A percentile compares a stretch with the other conserved stretches of the same genome.
phyloP scores from a whole-genome alignment of 2,113 vertebrate genomes.

The Pollimyrus isidori region DNA sequence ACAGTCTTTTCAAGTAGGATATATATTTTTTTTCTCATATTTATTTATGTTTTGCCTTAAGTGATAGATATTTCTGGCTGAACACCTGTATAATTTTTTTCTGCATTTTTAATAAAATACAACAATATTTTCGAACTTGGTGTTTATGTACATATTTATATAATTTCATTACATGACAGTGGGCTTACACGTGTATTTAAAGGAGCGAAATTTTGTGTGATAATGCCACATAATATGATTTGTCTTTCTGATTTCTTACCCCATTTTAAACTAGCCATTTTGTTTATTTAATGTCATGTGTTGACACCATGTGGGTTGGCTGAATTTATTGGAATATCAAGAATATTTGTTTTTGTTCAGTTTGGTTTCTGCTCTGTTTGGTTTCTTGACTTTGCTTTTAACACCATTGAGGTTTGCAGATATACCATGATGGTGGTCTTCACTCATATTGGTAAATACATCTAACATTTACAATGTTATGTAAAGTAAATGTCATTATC shows the following conservation, averaged over 20 bases:
- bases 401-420: neutral
- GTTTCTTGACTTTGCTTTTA: neutral
- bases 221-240: neutral
- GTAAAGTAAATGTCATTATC: neutral
- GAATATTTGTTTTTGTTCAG: neutral
- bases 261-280: neutral
- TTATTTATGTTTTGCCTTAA: constrained; percentile 89
- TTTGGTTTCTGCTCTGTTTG: neutral
- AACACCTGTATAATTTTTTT: constrained; percentile 94
- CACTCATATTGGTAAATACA: neutral
- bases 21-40: constrained; percentile 67
- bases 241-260: neutral
- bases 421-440: neutral
- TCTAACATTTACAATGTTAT: neutral
- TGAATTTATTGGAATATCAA: neutral
- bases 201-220: neutral
- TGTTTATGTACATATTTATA: constrained; percentile 27
- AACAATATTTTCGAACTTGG: constrained; percentile 92
- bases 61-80: constrained; percentile 94
- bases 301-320: neutral
- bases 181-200: neutral
- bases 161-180: neutral
- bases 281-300: neutral
- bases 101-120: constrained; percentile 99
- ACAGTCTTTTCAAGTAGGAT: constrained; percentile 70